Conservation (phyloP, 2,797 vertebrate species). For the Lates japonicus region DNA sequence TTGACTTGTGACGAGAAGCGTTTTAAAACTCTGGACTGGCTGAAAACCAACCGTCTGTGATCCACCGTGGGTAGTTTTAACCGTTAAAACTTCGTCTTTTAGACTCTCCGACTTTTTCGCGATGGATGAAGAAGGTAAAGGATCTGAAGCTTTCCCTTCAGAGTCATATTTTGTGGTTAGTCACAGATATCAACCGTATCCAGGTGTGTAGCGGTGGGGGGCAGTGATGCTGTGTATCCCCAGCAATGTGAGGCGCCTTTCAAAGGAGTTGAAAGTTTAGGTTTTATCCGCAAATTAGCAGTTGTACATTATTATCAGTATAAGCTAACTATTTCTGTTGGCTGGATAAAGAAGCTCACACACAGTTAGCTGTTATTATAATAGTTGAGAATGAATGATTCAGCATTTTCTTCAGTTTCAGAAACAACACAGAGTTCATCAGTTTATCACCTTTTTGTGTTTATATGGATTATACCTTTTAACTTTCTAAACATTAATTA, state of each 20-base stretch:
- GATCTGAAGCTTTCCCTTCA: neutral
- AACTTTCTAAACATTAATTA: too few species aligned
- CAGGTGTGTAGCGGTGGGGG: neutral
- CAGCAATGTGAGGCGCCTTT: neutral
- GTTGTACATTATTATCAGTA: neutral
- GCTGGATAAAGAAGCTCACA: too few species aligned
- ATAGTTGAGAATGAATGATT: too few species aligned
- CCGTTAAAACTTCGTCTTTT: neutral
- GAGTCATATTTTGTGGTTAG: neutral
- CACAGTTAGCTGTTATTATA: too few species aligned
- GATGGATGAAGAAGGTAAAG: slow-evolving; percentile 22
- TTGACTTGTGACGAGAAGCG: neutral
- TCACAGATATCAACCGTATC: too few species aligned
- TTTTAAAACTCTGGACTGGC: neutral
- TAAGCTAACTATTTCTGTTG: neutral
- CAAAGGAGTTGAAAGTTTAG: neutral
- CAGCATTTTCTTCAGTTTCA: too few species aligned
- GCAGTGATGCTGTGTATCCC: neutral
- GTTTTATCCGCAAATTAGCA: neutral
- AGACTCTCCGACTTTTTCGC: neutral
- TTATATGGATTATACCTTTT: too few species aligned
- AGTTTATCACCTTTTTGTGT: too few species aligned
- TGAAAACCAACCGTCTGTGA: too few species aligned
- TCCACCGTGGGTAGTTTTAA: neutral
- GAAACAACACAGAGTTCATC: too few species aligned